A percentile compares a stretch with the other conserved stretches of the same genome.
Conservation (phyloP, 2,797 vertebrate species). For the Dromococcyx pavoninus region DNA sequence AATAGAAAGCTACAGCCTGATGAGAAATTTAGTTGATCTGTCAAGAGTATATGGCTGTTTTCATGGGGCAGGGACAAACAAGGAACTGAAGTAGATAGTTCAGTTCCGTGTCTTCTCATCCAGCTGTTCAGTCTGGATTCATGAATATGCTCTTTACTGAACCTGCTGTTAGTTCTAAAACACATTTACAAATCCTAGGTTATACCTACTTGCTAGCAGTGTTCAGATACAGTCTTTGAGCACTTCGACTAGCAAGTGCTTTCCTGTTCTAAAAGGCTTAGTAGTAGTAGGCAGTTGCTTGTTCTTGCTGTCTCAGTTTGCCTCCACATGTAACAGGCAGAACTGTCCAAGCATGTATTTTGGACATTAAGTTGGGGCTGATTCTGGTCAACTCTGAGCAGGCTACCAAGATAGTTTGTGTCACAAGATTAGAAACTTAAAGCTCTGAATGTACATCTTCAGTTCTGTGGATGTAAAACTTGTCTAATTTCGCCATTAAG, state of each 20-base stretch:
- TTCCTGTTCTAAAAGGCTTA: not conserved
- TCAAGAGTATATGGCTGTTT: not conserved
- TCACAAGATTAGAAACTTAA: not conserved
- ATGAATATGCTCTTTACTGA: not conserved
- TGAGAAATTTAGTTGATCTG: not conserved
- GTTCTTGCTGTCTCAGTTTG: not conserved
- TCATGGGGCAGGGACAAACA: not conserved
- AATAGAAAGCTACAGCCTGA: not conserved
- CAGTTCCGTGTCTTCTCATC: not conserved
- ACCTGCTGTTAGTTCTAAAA: not conserved
- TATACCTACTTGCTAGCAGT: not conserved
- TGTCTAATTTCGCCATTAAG: not conserved
- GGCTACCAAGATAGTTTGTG: not conserved
- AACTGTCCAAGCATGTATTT: not conserved
- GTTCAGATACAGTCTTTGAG: not conserved
- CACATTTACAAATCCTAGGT: not conserved
- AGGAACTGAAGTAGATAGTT: not conserved
- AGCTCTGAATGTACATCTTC: not conserved
- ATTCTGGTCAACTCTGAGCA: not conserved
- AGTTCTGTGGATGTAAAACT: not conserved
- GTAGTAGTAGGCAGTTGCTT: not conserved
- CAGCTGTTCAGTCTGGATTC: not conserved
- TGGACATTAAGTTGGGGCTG: not conserved
- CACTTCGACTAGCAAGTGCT: not conserved
- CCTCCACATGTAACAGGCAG: not conserved